phyloP scores from a whole-genome alignment of 2,797 vertebrate genomes.

The Lophotriccus pileatus region DNA sequence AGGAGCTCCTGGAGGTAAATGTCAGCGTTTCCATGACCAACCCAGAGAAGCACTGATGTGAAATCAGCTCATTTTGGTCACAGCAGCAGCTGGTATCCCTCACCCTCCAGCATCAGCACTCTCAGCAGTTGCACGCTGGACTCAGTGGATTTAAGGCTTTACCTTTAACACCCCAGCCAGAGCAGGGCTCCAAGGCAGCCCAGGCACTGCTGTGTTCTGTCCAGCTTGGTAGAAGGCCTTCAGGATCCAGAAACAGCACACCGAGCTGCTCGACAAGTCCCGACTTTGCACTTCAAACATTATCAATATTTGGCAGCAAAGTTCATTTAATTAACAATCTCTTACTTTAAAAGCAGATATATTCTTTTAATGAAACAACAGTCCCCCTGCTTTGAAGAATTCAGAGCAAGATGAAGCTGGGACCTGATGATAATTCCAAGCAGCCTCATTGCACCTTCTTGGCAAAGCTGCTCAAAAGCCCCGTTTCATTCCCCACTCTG shows the following conservation, averaged over 20 bases:
- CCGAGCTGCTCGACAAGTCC: background rate
- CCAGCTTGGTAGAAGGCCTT: background rate
- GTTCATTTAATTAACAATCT: slow-evolving; percentile 42
- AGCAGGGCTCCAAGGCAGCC: background rate
- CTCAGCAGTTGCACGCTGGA: background rate
- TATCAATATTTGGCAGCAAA: slow-evolving; percentile 16
- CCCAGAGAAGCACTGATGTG: background rate
- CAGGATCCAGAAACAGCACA: background rate
- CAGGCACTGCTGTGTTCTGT: background rate
- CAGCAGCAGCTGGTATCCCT: background rate
- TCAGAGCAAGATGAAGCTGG: slow-evolving; percentile 32
- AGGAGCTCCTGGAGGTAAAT: background rate
- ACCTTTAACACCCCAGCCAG: background rate
- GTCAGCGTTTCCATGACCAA: background rate
- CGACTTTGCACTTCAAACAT: background rate
- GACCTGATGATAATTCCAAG: slow-evolving; percentile 39
- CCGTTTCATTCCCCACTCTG: background rate
- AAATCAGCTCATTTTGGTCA: background rate
- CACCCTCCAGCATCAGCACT: background rate
- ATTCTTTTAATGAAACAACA: slow-evolving; percentile 23
- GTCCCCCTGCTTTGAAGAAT: slow-evolving; percentile 34
- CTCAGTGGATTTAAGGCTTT: background rate
- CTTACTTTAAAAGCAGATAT: slow-evolving; percentile 30
- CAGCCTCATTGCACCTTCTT: background rate
- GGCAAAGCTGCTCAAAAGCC: slow-evolving; percentile 28